phyloP scores from a whole-genome alignment of 2,888 invertebrate genomes.

The Halictus ligatus region DNA sequence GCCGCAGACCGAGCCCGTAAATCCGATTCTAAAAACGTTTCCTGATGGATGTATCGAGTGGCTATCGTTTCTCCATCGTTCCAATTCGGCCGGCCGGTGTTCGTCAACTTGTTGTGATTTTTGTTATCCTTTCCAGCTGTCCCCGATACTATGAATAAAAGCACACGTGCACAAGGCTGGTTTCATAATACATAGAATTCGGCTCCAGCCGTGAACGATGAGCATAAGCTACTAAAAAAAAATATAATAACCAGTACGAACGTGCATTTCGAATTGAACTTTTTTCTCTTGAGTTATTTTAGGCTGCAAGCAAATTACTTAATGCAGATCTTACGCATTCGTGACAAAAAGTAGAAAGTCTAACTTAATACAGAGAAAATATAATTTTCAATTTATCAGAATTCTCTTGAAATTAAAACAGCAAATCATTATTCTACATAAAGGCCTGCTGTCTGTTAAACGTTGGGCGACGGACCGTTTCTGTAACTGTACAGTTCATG shows the following conservation, averaged over 20 bases:
- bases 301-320: neutral
- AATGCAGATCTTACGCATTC: neutral
- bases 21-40: conserved; percentile 58
- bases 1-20: conserved; percentile 34
- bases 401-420: no score
- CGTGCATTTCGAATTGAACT: neutral
- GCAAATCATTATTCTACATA: no score
- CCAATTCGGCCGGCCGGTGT: conserved; percentile 46
- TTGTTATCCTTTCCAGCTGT: conserved; percentile 48
- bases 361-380: neutral
- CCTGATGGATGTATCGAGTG: conserved; percentile 55
- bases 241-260: neutral
- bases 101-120: conserved; percentile 62
- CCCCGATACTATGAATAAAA: conserved; percentile 15
- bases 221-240: neutral
- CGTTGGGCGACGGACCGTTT: no score
- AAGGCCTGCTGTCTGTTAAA: no score
- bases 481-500: no score
- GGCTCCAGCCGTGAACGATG: neutral
- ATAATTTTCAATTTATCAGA: neutral
- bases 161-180: neutral
- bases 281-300: neutral
- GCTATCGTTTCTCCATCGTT: conserved; percentile 44
- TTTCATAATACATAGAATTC: neutral
- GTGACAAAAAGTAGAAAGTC: neutral